Evolutionary conservation across 2,797 vertebrate genomes (phyloP).

Genomic region (Limosa lapponica): DNA sequence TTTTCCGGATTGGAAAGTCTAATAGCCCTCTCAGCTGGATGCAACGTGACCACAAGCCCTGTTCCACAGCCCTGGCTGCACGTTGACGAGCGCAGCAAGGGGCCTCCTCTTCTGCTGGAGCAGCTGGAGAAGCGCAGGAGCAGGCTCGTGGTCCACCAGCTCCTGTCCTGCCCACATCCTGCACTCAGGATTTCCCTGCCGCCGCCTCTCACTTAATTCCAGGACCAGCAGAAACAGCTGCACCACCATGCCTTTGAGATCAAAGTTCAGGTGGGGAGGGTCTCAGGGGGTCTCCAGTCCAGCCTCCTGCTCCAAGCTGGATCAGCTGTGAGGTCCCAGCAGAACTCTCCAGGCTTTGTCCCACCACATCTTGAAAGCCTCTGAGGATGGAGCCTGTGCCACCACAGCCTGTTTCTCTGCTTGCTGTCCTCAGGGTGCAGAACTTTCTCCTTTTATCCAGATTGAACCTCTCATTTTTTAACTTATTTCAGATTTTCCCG

Average conservation of each 20-base stretch:
- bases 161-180: not conserved
- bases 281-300: not conserved
- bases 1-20: not conserved
- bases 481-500: not conserved
- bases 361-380: too few relatives aligned
- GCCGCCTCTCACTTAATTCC: not conserved
- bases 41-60: not conserved
- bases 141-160: not conserved
- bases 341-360: not conserved
- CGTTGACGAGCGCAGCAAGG: not conserved
- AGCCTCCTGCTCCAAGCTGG: not conserved
- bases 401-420: not conserved
- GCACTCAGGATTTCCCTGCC: not conserved
- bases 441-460: not conserved
- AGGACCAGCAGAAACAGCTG: not conserved
- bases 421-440: not conserved
- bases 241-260: not conserved
- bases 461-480: not conserved
- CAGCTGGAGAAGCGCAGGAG: not conserved
- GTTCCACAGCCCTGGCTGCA: not conserved
- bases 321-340: not conserved
- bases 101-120: not conserved
- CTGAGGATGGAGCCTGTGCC: not conserved
- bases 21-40: not conserved
- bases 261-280: not conserved